Conservation (phyloP, 2,888 invertebrate genomes). For the Parascotia fuliginaria region DNA sequence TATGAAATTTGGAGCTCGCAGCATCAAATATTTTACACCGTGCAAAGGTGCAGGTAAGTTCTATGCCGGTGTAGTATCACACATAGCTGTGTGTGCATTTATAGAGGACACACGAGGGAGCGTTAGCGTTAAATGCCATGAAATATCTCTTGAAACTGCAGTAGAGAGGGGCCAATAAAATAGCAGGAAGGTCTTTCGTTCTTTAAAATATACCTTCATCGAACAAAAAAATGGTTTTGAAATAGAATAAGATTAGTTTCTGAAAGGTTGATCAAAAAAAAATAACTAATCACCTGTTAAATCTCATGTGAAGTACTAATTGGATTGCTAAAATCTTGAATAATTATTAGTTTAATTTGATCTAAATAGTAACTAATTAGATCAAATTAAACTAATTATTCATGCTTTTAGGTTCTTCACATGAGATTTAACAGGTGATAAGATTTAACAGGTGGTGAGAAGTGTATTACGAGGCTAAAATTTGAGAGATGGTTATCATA, state of each 20-base stretch:
- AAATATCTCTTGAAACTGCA: constrained; percentile 54
- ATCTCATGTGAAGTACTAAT: too few relatives aligned
- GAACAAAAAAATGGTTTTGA: background rate
- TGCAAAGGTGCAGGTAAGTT: constrained; percentile 49
- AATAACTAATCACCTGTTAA: too few relatives aligned
- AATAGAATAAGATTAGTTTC: too few relatives aligned
- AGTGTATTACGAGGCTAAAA: background rate
- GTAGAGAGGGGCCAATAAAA: constrained; percentile 44
- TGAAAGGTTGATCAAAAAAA: too few relatives aligned
- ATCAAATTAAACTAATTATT: too few relatives aligned
- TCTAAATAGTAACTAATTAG: too few relatives aligned
- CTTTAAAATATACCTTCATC: constrained; percentile 13
- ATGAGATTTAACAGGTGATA: too few relatives aligned
- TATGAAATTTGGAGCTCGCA: constrained; percentile 36
- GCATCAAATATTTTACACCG: constrained; percentile 46
- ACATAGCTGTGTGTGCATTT: constrained; percentile 35
- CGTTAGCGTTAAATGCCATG: constrained; percentile 50
- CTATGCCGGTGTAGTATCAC: constrained; percentile 37
- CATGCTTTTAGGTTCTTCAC: too few relatives aligned
- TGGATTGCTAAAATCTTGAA: too few relatives aligned
- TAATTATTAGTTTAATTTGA: too few relatives aligned
- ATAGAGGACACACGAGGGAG: constrained; percentile 46
- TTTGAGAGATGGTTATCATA: too few relatives aligned
- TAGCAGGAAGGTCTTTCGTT: constrained; percentile 16
- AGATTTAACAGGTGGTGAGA: too few relatives aligned